These are phyloP conservation scores for Poicephalus meyeri DNA, from an alignment of 2,113 vertebrate genomes.

Conservation along the genomic window DNA sequence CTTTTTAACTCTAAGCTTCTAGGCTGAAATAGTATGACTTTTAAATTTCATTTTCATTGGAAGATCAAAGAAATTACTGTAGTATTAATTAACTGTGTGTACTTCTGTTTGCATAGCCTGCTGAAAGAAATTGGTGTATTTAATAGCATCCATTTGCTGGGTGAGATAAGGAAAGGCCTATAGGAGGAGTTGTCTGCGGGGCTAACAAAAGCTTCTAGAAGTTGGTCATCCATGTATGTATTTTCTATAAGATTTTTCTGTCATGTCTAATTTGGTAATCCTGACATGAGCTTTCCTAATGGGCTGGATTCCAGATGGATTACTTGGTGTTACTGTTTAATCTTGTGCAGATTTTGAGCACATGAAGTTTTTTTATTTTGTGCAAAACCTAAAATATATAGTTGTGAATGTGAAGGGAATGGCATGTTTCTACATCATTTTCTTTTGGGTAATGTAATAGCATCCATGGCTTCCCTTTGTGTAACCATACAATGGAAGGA, in stretches of 20 bases:
- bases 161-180: not conserved
- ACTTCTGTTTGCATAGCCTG: not conserved
- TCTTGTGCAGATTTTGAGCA: not conserved
- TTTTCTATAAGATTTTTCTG: not conserved
- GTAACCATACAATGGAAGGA: not conserved
- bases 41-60: conserved; percentile 44
- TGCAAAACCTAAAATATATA: not conserved
- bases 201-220: not conserved
- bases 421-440: not conserved
- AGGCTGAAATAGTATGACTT: conserved; percentile 42
- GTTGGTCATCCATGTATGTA: not conserved
- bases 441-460: not conserved
- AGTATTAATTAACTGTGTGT: conserved; percentile 30
- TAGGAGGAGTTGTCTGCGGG: not conserved
- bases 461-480: not conserved
- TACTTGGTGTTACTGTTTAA: not conserved
- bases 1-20: conserved; percentile 56
- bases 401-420: not conserved
- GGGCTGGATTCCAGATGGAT: not conserved
- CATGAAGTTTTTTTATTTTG: not conserved
- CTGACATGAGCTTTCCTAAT: not conserved
- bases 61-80: conserved; percentile 35
- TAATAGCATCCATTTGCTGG: not conserved
- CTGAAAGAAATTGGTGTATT: not conserved
- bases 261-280: not conserved